These are phyloP conservation scores for Anoplolepis gracilipes DNA, from an alignment of 1,140 invertebrate species.

Conservation along the genomic window DNA sequence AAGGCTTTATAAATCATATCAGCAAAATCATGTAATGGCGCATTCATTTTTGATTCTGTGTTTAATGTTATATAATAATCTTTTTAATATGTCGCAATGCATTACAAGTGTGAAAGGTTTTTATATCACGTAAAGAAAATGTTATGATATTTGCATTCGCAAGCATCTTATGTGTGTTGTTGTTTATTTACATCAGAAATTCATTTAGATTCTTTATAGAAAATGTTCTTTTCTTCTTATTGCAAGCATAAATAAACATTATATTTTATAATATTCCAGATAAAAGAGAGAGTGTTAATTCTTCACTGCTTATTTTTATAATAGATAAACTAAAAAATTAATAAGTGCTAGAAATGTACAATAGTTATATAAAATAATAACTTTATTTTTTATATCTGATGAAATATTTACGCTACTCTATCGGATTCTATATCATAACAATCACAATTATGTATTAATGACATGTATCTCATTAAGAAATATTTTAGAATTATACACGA, in stretches of 20 bases:
- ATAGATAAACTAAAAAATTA: too few species aligned
- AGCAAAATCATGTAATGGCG: not conserved
- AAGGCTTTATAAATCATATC: conserved; percentile 41
- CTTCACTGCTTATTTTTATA: too few species aligned
- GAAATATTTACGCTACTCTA: not conserved
- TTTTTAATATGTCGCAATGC: not conserved
- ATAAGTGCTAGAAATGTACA: too few species aligned
- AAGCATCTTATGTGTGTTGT: not conserved
- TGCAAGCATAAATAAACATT: not conserved
- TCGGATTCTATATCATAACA: not conserved
- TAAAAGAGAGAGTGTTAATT: not conserved
- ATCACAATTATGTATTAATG: not conserved
- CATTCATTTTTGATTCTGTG: not conserved
- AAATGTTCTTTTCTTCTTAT: not conserved
- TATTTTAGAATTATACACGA: not conserved
- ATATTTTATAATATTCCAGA: not conserved
- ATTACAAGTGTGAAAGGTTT: not conserved
- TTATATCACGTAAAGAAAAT: not conserved
- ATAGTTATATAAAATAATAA: too few species aligned
- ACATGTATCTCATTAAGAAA: not conserved
- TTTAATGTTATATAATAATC: not conserved
- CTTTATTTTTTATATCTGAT: not conserved
- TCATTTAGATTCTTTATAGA: not conserved
- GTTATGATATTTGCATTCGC: not conserved
- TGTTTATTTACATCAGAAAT: not conserved